These are phyloP conservation scores for Turdus rufiventris DNA, from an alignment of 2,113 vertebrate species.

Conservation along the genomic window DNA sequence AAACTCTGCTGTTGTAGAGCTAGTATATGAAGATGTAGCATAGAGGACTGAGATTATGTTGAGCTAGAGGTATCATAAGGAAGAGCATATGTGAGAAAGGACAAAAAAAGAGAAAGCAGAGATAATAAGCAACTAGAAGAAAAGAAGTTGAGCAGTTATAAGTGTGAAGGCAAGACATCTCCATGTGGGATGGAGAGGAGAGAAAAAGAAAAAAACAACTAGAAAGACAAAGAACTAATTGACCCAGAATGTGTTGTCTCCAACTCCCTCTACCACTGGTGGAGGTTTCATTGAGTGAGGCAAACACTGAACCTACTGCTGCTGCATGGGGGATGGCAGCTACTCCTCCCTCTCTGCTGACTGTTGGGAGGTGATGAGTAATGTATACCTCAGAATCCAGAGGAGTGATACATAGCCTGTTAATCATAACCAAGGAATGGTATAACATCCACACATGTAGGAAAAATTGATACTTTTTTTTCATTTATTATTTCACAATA, in stretches of 20 bases:
- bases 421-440: not conserved
- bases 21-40: rapidly evolving
- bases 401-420: not conserved
- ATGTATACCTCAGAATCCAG: not conserved
- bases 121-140: not conserved
- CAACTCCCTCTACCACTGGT: rapidly evolving
- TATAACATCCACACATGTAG: not conserved
- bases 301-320: not conserved
- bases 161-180: not conserved
- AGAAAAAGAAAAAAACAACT: not conserved
- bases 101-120: not conserved
- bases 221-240: not conserved
- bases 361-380: not conserved
- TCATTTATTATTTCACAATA: not conserved
- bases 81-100: not conserved
- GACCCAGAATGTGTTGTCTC: not conserved
- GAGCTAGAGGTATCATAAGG: not conserved
- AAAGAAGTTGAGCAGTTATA: not conserved
- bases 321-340: not conserved
- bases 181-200: not conserved
- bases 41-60: not conserved
- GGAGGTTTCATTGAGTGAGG: not conserved
- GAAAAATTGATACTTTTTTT: not conserved
- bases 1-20: not conserved
- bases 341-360: not conserved